Conservation (phyloP, 1,140 invertebrate species). For the Penaeus japonicus region DNA sequence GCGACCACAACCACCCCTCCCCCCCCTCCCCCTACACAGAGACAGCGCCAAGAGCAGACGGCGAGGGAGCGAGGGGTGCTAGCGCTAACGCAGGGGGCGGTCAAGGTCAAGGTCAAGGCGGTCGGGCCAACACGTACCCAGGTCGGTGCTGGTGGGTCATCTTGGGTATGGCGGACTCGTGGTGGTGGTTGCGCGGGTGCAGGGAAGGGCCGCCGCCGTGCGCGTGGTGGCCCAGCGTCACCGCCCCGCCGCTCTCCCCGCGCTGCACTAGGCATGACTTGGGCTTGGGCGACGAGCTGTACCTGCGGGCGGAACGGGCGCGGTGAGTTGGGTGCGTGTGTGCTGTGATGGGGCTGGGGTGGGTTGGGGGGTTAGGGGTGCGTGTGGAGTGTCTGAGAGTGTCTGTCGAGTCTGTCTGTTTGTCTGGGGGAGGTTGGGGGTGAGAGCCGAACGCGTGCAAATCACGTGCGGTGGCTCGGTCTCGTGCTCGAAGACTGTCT, state of each 20-base stretch:
- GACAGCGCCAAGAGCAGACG: no score
- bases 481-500: no score
- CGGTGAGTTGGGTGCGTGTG: neutral
- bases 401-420: no score
- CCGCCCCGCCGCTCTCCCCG: slow-evolving; percentile 18
- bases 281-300: slow-evolving; percentile 69
- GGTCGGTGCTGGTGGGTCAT: slow-evolving; percentile 51
- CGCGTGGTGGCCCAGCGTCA: slow-evolving; percentile 1
- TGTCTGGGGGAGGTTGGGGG: neutral
- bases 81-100: no score
- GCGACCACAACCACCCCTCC: no score
- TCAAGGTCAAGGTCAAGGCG: no score
- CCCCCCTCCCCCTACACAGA: no score
- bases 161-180: slow-evolving; percentile 50
- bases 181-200: neutral
- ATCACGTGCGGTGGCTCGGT: no score
- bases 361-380: neutral
- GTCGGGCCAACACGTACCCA: slow-evolving; percentile 35
- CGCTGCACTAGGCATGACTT: slow-evolving; percentile 80
- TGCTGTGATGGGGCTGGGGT: neutral
- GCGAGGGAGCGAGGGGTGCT: no score
- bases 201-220: neutral
- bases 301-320: slow-evolving; percentile 13
- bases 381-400: neutral
- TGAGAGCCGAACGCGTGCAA: neutral